Conservation (phyloP, 1,140 invertebrate species). For the Drosophila subpulchrella region DNA sequence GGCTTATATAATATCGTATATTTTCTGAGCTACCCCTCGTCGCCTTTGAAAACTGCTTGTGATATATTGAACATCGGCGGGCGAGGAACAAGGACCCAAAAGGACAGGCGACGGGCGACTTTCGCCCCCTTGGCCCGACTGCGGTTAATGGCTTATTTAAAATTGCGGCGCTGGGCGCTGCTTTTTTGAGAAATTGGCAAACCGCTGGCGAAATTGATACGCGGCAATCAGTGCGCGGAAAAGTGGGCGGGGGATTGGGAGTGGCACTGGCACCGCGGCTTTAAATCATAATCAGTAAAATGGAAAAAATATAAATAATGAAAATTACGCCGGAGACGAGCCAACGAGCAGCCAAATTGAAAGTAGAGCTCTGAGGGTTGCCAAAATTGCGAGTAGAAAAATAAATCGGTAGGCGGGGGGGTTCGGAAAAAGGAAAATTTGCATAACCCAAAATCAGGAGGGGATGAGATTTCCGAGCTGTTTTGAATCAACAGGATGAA, state of each 20-base stretch:
- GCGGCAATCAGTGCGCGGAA: conserved; percentile 61
- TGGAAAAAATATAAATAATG: conserved; percentile 83
- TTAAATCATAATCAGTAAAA: conserved; percentile 84
- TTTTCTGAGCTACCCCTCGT: not conserved
- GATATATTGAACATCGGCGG: conserved; percentile 78
- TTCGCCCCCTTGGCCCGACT: conserved; percentile 51
- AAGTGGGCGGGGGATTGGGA: conserved; percentile 6
- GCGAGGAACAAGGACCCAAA: conserved; percentile 12
- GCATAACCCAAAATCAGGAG: conserved; percentile 51
- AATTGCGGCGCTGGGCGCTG: conserved; percentile 49
- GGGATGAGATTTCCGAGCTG: conserved; percentile 6
- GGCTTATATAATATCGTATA: too few relatives aligned
- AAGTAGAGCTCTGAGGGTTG: conserved; percentile 70
- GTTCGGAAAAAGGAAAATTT: conserved; percentile 48
- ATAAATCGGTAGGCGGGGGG: not conserved
- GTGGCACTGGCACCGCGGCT: conserved; percentile 29
- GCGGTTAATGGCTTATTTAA: conserved; percentile 83
- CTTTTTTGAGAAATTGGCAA: conserved; percentile 74
- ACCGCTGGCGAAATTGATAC: conserved; percentile 77
- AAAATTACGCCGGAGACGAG: conserved; percentile 59
- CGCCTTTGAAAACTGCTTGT: conserved; percentile 45
- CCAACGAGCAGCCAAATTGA: conserved; percentile 61
- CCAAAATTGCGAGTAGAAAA: conserved; percentile 38
- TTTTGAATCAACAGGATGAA: conserved; percentile 75
- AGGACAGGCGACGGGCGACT: conserved; percentile 44